A percentile compares a stretch with the other conserved stretches of the same genome.
phyloP scores from a whole-genome alignment of 2,888 invertebrate species.

The Coremacera marginata region DNA sequence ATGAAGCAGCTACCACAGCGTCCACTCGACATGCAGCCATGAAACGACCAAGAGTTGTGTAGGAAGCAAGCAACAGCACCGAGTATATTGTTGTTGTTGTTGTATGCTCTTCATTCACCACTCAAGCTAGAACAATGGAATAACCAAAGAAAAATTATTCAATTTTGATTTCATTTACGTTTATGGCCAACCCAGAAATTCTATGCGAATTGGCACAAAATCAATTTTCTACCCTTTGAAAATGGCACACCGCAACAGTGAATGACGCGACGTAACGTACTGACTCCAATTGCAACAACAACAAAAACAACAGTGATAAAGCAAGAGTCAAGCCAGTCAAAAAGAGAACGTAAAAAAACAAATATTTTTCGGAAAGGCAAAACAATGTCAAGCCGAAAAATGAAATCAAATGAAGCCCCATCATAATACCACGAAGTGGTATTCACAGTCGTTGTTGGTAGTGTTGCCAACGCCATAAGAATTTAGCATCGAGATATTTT shows the following conservation, averaged over 20 bases:
- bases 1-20: neutral
- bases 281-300: neutral
- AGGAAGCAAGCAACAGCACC: neutral
- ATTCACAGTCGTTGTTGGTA: neutral
- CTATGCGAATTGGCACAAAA: conserved; percentile 41
- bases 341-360: neutral
- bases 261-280: neutral
- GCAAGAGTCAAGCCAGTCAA: neutral
- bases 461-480: neutral
- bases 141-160: conserved; percentile 35
- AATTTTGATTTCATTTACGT: conserved; percentile 42
- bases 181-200: conserved; percentile 31
- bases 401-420: conserved; percentile 8
- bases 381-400: conserved; percentile 11
- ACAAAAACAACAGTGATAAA: conserved; percentile 13
- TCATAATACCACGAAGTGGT: neutral
- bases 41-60: neutral
- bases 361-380: neutral
- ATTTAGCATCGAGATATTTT: neutral
- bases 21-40: neutral
- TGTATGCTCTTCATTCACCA: too few species aligned
- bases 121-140: neutral
- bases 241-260: neutral
- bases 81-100: neutral
- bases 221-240: conserved; percentile 39